Evolutionary conservation across 2,797 vertebrate genomes (phyloP).

Genomic region (Lagodon rhomboides): DNA sequence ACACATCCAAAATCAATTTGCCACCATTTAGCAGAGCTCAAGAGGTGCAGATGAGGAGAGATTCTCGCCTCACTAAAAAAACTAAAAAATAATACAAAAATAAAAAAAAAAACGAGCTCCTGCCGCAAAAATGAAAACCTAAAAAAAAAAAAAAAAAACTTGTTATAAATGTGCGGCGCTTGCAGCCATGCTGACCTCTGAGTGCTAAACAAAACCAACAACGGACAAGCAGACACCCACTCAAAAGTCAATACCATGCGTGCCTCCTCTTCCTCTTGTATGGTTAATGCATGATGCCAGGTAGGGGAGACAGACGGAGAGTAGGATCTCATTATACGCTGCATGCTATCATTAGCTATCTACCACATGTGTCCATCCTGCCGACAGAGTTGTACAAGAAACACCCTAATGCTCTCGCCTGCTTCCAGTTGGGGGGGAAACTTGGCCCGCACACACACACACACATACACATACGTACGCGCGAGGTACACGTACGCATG

Average conservation of each 20-base stretch:
- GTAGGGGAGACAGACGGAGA: slow-evolving; percentile 78
- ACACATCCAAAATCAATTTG: slow-evolving; percentile 79
- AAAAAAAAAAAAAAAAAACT: slow-evolving; percentile 50
- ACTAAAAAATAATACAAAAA: slow-evolving; percentile 2
- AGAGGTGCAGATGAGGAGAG: slow-evolving; percentile 67
- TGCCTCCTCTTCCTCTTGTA: slow-evolving; percentile 80
- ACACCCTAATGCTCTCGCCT: slow-evolving; percentile 71
- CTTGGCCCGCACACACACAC: slow-evolving; percentile 43
- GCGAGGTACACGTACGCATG: slow-evolving; percentile 19
- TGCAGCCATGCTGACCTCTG: slow-evolving; percentile 79
- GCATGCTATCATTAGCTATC: slow-evolving; percentile 83
- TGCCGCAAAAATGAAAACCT: slow-evolving; percentile 31
- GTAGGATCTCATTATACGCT: slow-evolving; percentile 82
- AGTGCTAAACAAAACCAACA: slow-evolving; percentile 79
- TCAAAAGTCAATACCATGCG: slow-evolving; percentile 85
- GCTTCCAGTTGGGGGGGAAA: slow-evolving; percentile 72
- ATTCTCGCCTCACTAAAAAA: slow-evolving; percentile 30
- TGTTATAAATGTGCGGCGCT: slow-evolving; percentile 78
- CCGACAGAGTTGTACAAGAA: slow-evolving; percentile 71
- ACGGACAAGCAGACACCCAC: slow-evolving; percentile 82
- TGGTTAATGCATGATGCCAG: slow-evolving; percentile 86
- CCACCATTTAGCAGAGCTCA: slow-evolving; percentile 71
- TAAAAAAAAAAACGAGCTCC: slow-evolving; percentile 29
- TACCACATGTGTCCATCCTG: slow-evolving; percentile 79
- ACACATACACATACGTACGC: slow-evolving; percentile 42